Percentiles rank a stretch among this genome's conserved stretches.
Evolutionary conservation across 2,888 invertebrate species (phyloP).

Genomic region (Miltochrista miniata): DNA sequence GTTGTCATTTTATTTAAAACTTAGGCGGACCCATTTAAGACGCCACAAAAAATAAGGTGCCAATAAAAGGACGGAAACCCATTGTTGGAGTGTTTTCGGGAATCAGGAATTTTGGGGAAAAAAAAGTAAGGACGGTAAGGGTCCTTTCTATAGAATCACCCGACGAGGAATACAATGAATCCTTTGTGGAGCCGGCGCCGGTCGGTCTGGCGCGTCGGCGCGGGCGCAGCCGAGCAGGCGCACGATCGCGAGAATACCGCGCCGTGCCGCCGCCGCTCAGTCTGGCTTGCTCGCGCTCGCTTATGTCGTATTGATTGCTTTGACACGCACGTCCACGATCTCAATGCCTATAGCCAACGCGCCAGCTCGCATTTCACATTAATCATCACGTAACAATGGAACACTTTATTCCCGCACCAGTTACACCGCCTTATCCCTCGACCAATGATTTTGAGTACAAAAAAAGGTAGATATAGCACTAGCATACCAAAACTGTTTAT

Average conservation of each 20-base stretch:
- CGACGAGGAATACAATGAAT: conserved; percentile 73
- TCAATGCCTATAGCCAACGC: conserved; percentile 26
- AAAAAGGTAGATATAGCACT: not conserved
- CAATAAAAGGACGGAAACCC: conserved; percentile 83
- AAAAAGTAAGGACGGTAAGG: conserved; percentile 68
- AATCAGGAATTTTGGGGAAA: conserved; percentile 75
- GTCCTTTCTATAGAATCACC: conserved; percentile 68
- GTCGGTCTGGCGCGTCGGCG: conserved; percentile 65
- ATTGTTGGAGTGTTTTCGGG: conserved; percentile 80
- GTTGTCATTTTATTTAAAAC: conserved; percentile 73
- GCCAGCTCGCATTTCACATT: conserved; percentile 24
- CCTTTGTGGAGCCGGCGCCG: conserved; percentile 82
- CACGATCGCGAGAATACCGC: conserved; percentile 20
- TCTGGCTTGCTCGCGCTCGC: conserved; percentile 47
- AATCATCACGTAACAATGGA: conserved; percentile 52
- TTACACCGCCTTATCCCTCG: not conserved
- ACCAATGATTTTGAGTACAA: not conserved
- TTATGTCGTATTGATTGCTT: conserved; percentile 24
- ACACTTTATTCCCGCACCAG: conserved; percentile 26
- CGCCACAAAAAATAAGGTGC: conserved; percentile 80
- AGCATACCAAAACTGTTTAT: too few relatives aligned
- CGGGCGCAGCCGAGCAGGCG: conserved; percentile 29
- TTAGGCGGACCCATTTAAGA: conserved; percentile 73
- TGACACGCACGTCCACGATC: conserved; percentile 39
- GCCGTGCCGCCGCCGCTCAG: conserved; percentile 47